These are phyloP conservation scores for Cerastoderma edule DNA, from an alignment of 2,888 invertebrate genomes.

Conservation along the genomic window DNA sequence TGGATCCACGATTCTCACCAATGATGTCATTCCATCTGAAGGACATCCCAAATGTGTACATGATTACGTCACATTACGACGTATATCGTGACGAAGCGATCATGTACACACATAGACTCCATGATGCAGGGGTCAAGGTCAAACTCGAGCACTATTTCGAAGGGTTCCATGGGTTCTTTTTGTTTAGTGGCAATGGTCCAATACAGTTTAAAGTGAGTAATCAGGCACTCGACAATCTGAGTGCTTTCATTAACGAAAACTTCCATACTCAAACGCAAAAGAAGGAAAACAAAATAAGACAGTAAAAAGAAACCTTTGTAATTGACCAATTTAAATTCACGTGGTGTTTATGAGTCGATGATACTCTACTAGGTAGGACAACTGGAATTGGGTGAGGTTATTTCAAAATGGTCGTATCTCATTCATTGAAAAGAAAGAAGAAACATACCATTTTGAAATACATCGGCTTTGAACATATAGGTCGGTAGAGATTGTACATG, in stretches of 20 bases:
- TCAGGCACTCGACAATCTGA: constrained; percentile 65
- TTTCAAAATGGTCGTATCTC: too few species aligned
- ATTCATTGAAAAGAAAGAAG: too few species aligned
- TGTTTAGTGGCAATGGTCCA: constrained; percentile 70
- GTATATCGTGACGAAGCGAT: constrained; percentile 83
- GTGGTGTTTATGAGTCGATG: too few species aligned
- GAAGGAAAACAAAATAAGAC: too few species aligned
- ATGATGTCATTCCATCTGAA: constrained; percentile 77
- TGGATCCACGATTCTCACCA: constrained; percentile 78
- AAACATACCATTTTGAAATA: too few species aligned
- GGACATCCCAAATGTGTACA: constrained; percentile 79
- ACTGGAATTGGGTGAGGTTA: too few species aligned
- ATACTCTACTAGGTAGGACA: too few species aligned
- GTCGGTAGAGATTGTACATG: too few species aligned
- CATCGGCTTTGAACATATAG: too few species aligned
- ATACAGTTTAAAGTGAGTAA: constrained; percentile 66
- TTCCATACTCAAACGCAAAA: constrained; percentile 12
- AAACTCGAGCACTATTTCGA: constrained; percentile 73
- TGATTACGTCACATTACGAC: constrained; percentile 83
- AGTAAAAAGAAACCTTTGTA: too few species aligned
- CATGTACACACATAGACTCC: constrained; percentile 81
- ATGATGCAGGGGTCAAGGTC: constrained; percentile 74
- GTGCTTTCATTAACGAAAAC: constrained; percentile 52
- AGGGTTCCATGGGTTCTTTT: constrained; percentile 78
- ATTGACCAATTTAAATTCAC: too few species aligned